Evolutionary conservation across 2,113 vertebrate species (phyloP), one percentile per base, ranked within the genome.

Genomic region (Cnemophilus loriae): DNA sequence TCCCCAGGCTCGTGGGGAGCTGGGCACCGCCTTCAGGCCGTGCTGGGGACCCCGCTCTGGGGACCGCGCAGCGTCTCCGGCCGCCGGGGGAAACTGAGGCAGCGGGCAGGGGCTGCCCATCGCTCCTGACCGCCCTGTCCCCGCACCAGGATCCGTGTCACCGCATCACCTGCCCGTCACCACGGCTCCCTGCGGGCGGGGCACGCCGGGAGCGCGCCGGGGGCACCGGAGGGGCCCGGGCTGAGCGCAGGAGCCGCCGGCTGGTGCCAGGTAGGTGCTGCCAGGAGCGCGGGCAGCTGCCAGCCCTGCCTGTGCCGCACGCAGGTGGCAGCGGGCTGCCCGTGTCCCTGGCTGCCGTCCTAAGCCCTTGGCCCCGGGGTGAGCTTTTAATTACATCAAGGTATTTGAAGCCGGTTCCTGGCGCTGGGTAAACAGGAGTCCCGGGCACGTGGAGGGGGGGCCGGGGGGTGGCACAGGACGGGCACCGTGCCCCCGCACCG

Each of bases 381-480:
- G 92, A 95, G 87, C 92, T 95, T 91, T 95, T 95, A 93, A 96
- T 95, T 60, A 87, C 92, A 96, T 87, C 90, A 89, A 89, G 84
- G 92, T 77, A 87, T 89, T 95, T 77, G 92, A 55, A 83, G 76
- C 87, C 0, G 79, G 79, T 39, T 69, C 69, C 64, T 93, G 93
- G 88, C 47, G 26, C 71, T 63, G 85, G 82, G 80, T 88, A 76
- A 92, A 60, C 90, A 83, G 89, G 84, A 86, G 92, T 56, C 76
- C 79, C n/a, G 28, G 49, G 50, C 10, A 63, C 50, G 55, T 42
- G 39, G n/a, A 59, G 27, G 8, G 30, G 41, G 27, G 56, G 7
- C 1, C 1, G 2, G 26, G 42, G 74, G 85, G 90, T 87, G 89
- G 93, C 88, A 84, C 63, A 70, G 59, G 64, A 55, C 11, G 37